Percentiles rank a stretch among this genome's conserved stretches.
Conservation (phyloP, 2,113 vertebrate species). For the Agapornis roseicollis region DNA sequence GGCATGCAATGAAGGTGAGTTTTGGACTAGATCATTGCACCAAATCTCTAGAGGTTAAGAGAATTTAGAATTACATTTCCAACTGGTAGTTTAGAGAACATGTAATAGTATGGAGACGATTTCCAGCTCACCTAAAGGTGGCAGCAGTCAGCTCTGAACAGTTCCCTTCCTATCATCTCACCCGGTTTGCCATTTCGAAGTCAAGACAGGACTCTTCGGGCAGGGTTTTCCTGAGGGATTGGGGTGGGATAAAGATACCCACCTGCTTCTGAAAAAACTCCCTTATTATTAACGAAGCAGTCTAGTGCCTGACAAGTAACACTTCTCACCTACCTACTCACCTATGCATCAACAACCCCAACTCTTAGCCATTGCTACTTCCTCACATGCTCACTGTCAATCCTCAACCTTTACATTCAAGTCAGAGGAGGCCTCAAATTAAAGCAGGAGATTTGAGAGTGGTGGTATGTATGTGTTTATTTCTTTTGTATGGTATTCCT, state of each 20-base stretch:
- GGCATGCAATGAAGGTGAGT: background rate
- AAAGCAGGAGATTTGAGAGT: fast-evolving
- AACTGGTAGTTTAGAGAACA: background rate
- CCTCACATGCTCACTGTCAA: background rate
- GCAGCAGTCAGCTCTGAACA: conserved; percentile 8
- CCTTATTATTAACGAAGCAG: background rate
- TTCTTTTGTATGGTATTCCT: background rate
- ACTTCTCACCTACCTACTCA: background rate
- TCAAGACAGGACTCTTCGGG: background rate
- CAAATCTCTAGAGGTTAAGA: background rate
- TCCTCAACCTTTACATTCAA: background rate
- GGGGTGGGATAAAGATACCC: background rate
- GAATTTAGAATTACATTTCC: background rate
- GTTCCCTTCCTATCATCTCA: background rate
- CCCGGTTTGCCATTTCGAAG: background rate
- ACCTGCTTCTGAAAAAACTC: background rate
- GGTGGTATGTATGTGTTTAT: background rate
- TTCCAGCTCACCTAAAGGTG: background rate
- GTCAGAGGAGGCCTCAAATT: background rate
- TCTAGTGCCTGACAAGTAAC: background rate
- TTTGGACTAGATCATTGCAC: background rate
- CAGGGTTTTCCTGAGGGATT: background rate
- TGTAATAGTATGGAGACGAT: background rate
- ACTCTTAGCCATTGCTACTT: background rate
- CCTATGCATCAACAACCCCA: too few species aligned